Evolutionary conservation across 2,113 vertebrate species (phyloP).

Genomic region (Sceloporus tristichus): DNA sequence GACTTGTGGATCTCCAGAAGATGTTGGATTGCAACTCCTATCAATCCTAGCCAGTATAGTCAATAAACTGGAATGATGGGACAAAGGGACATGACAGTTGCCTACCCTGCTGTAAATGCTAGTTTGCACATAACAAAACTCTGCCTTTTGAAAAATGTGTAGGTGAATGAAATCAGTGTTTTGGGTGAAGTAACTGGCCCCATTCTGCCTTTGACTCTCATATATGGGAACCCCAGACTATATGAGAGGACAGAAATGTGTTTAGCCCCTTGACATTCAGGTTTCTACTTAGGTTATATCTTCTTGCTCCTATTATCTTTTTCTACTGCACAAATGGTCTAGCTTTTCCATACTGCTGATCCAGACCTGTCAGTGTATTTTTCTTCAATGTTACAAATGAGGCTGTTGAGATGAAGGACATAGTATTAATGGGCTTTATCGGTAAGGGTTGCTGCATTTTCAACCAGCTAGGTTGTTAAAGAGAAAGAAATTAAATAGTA

Average conservation of each 20-base stretch:
- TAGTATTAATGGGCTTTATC: constrained; percentile 61
- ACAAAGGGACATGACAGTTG: too few relatives aligned
- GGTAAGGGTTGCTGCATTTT: constrained; percentile 49
- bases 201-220: background rate
- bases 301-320: constrained; percentile 44
- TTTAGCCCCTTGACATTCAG: background rate
- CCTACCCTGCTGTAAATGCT: too few relatives aligned
- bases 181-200: background rate
- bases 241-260: background rate
- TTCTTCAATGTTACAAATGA: constrained; percentile 65
- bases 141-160: background rate
- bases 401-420: constrained; percentile 70
- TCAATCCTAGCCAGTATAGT: too few relatives aligned
- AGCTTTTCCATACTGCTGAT: constrained; percentile 60
- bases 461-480: constrained; percentile 45
- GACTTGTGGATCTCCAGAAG: too few relatives aligned
- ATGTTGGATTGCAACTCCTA: too few relatives aligned
- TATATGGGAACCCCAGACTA: background rate
- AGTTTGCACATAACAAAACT: background rate
- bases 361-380: constrained; percentile 50
- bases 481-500: constrained; percentile 34
- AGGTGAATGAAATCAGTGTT: background rate
- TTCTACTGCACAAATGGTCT: constrained; percentile 62
- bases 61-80: too few relatives aligned
- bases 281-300: constrained; percentile 56